These are phyloP conservation scores for Orthosia gracilis DNA, from an alignment of 2,888 invertebrate genomes.

Conservation along the genomic window DNA sequence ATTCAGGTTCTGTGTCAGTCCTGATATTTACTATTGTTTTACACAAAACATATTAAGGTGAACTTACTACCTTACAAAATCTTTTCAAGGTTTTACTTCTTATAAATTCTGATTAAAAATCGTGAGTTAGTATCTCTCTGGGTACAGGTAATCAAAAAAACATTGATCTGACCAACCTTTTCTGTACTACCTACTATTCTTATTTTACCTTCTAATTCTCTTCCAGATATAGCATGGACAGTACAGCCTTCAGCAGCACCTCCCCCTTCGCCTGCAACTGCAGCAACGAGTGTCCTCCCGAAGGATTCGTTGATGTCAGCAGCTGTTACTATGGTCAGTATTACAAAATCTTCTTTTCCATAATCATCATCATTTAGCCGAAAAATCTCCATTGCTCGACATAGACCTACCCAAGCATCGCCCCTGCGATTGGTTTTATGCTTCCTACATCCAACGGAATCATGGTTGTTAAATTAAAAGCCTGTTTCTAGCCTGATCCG, in stretches of 20 bases:
- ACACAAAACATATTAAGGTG: too few species aligned
- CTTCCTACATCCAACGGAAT: too few species aligned
- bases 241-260: slow-evolving; percentile 77
- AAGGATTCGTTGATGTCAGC: slow-evolving; percentile 93
- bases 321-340: slow-evolving; percentile 94
- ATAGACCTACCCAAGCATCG: background rate
- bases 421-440: background rate
- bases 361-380: background rate
- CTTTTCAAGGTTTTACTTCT: background rate
- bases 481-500: too few species aligned
- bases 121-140: too few species aligned
- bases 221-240: slow-evolving; percentile 77
- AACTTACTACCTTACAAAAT: background rate
- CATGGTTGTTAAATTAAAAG: too few species aligned
- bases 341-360: background rate
- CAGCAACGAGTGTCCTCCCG: slow-evolving; percentile 87
- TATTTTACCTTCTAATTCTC: slow-evolving; percentile 34
- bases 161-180: too few species aligned
- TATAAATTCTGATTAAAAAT: background rate
- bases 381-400: background rate
- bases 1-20: too few species aligned
- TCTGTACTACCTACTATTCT: background rate
- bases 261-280: slow-evolving; percentile 93
- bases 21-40: background rate
- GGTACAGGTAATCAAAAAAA: background rate